A percentile compares a stretch with the other conserved stretches of the same genome.
Evolutionary conservation across 2,113 vertebrate species (phyloP).

Genomic region (Otis tarda): DNA sequence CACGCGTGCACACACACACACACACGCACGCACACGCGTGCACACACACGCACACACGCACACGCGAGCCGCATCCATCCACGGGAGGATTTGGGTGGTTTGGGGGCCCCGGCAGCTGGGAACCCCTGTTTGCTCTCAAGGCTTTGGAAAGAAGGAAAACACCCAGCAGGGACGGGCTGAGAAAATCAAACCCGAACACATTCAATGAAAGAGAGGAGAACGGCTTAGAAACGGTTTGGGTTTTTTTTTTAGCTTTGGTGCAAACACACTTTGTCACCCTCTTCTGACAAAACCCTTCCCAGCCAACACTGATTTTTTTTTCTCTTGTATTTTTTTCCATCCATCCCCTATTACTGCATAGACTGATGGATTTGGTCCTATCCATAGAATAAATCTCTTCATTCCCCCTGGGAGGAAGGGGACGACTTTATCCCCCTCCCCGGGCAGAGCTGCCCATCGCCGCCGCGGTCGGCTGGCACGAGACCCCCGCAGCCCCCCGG

Average conservation of each 20-base stretch:
- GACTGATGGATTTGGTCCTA: not conserved
- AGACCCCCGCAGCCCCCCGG: no score
- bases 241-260: not conserved
- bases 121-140: not conserved
- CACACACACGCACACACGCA: not conserved
- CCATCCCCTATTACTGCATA: not conserved
- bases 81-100: not conserved
- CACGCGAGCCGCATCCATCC: not conserved
- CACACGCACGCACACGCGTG: not conserved
- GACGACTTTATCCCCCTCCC: no score
- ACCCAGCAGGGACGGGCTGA: not conserved
- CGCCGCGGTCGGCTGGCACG: fast-evolving
- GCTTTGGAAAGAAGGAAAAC: not conserved
- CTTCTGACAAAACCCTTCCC: not conserved
- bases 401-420: not conserved
- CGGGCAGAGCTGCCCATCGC: not conserved
- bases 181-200: not conserved
- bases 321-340: not conserved
- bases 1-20: not conserved
- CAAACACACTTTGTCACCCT: not conserved
- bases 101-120: not conserved
- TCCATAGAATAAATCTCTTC: not conserved
- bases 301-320: not conserved
- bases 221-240: not conserved
- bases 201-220: not conserved